phyloP scores from a whole-genome alignment of 2,113 vertebrate species.

The Myrmecophaga tridactyla region DNA sequence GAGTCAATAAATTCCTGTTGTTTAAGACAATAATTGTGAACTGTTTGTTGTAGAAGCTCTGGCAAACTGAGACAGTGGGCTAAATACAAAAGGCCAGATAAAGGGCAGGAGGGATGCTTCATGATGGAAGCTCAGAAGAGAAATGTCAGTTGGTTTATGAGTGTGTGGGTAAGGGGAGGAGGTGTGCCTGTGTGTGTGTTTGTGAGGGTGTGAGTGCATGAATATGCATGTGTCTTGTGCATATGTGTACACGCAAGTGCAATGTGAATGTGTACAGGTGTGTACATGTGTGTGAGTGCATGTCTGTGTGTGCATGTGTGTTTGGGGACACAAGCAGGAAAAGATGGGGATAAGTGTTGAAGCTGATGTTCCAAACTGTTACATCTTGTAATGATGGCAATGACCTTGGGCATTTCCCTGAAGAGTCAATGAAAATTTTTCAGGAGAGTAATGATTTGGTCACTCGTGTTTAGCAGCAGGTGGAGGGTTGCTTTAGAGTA shows the following conservation, averaged over 20 bases:
- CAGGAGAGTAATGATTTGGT: background rate
- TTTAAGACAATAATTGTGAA: too few relatives aligned
- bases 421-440: background rate
- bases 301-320: background rate
- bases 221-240: background rate
- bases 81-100: background rate
- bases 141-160: background rate
- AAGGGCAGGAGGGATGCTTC: background rate
- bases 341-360: background rate
- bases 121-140: background rate
- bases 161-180: too few relatives aligned
- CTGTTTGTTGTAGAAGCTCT: too few relatives aligned
- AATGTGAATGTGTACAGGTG: too few relatives aligned
- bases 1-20: too few relatives aligned
- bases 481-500: background rate
- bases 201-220: too few relatives aligned
- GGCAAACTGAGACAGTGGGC: too few relatives aligned
- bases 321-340: background rate
- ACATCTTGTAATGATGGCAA: background rate
- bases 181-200: background rate
- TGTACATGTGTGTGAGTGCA: background rate
- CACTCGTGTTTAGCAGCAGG: background rate
- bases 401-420: background rate
- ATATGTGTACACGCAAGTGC: too few relatives aligned
- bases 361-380: background rate